Conservation (phyloP, 2,888 invertebrate species). For the Melanargia galathea region DNA sequence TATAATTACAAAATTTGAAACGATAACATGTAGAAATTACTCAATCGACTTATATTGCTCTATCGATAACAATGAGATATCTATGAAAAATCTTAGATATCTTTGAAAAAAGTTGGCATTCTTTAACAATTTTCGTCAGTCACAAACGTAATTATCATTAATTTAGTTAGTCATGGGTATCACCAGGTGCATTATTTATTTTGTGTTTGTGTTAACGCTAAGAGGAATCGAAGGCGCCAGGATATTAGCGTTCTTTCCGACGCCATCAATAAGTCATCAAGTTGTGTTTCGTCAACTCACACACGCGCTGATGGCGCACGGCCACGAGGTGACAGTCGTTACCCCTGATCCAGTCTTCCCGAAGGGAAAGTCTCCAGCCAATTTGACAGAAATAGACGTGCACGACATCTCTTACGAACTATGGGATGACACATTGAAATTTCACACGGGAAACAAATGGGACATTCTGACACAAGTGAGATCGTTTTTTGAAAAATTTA, state of each 20-base stretch:
- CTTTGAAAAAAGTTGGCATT: constrained; percentile 8
- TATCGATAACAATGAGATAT: constrained; percentile 1
- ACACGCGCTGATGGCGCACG: constrained; percentile 53
- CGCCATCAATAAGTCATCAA: constrained; percentile 58
- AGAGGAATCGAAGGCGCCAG: constrained; percentile 42
- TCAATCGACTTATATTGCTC: background rate
- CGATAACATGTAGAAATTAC: constrained; percentile 1
- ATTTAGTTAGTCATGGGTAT: constrained; percentile 21
- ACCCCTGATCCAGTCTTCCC: constrained; percentile 54
- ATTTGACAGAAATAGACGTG: constrained; percentile 57
- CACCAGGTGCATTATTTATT: background rate
- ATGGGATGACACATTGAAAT: constrained; percentile 39
- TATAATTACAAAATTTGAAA: background rate
- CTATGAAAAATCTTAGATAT: constrained; percentile 4
- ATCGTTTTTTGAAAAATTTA: constrained; percentile 18
- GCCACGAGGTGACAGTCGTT: constrained; percentile 61
- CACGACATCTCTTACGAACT: constrained; percentile 55
- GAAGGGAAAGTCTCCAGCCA: constrained; percentile 52
- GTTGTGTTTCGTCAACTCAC: constrained; percentile 51
- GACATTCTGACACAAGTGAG: constrained; percentile 34
- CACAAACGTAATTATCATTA: constrained; percentile 9
- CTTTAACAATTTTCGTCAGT: constrained; percentile 15
- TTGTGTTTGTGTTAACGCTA: constrained; percentile 13
- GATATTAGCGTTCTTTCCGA: constrained; percentile 56
- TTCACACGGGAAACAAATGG: constrained; percentile 29